A percentile compares a stretch with the other conserved stretches of the same genome.
Conservation (phyloP, 2,797 vertebrate genomes). For the Orestias chungarensis region DNA sequence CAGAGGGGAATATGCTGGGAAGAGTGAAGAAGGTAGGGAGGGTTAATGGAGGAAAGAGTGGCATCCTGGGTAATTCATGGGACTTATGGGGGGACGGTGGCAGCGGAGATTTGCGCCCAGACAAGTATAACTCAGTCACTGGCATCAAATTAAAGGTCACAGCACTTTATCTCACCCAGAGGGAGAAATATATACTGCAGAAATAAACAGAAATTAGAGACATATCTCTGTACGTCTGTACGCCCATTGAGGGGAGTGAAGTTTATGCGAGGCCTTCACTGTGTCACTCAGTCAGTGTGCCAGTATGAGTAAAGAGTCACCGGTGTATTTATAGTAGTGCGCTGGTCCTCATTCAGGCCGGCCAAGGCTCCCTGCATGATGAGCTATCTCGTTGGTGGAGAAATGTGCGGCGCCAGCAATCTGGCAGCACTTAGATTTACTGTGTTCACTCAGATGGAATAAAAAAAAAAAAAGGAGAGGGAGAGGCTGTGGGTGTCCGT, state of each 20-base stretch:
- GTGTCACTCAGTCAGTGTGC: constrained; percentile 49
- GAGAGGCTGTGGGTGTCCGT: constrained; percentile 35
- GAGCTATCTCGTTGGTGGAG: constrained; percentile 49
- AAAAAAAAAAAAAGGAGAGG: constrained; percentile 74
- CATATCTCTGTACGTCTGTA: constrained; percentile 21
- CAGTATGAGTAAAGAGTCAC: constrained; percentile 37
- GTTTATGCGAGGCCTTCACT: constrained; percentile 26
- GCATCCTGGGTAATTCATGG: constrained; percentile 61
- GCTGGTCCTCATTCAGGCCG: constrained; percentile 49
- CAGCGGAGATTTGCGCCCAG: constrained; percentile 52
- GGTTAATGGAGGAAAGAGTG: constrained; percentile 72
- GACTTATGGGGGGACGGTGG: constrained; percentile 68
- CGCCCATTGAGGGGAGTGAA: constrained; percentile 10
- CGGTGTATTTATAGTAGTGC: constrained; percentile 63
- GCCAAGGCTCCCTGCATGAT: constrained; percentile 53
- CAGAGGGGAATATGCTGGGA: neutral
- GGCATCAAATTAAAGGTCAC: constrained; percentile 67
- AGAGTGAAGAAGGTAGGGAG: constrained; percentile 35
- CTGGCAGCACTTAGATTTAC: constrained; percentile 76
- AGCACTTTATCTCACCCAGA: constrained; percentile 49
- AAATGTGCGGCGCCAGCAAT: constrained; percentile 78
- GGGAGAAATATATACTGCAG: constrained; percentile 33
- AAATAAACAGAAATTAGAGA: constrained; percentile 58
- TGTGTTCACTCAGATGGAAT: constrained; percentile 77
- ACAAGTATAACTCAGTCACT: constrained; percentile 70